Evolutionary conservation across 2,113 vertebrate species (phyloP), one percentile per base, ranked within the genome.

Genomic region (Centropus bengalensis): DNA sequence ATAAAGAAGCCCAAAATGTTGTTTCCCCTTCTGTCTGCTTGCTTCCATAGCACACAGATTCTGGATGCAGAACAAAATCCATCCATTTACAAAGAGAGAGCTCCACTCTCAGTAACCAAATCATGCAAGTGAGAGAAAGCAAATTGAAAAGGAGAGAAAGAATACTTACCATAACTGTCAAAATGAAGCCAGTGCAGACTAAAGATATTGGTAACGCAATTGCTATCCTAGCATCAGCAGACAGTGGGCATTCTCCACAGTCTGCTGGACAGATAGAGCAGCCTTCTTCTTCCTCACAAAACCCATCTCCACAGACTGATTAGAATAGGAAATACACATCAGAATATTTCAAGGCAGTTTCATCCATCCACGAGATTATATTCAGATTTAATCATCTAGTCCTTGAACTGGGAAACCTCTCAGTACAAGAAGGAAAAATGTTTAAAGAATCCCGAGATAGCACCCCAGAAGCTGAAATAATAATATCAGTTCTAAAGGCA

Each of bases 191-290:
- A 69, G 97, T 63, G 90, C 97, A 98, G 32, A 99, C 91, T 70
- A 98, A 89, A 64, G 97, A 97, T 77, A 98, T 45, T 3, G 98
- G 98, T 64, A 99, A 97, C 17, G 96, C 92, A 86, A 98, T 98
- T 70, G 96, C 97, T 38, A 97, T 79, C 82, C 95, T 98, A 88
- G 96, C 75, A 18, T 94, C 47, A 12, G 94, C 27, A 44, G 97
- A 97, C 91, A 99, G 96, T 10, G 98, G 98, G 36, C 98, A 98
- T 78, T 98, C 98, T 2, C 98, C 98, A 67, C 98, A 99, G 75
- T 98, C 98, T 19, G 97, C 98, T 1, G 98, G 98, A 87, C 98
- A 98, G 5, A 89, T 97, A 55, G 96, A 98, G 51, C 98, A 99
- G 33, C 95, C 90, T 97, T 98, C 98, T 6, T 97, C 98, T 78